phyloP scores from a whole-genome alignment of 37 sponge, comb jelly and placozoan genomes.

The Halisarca cf. caerulea region DNA sequence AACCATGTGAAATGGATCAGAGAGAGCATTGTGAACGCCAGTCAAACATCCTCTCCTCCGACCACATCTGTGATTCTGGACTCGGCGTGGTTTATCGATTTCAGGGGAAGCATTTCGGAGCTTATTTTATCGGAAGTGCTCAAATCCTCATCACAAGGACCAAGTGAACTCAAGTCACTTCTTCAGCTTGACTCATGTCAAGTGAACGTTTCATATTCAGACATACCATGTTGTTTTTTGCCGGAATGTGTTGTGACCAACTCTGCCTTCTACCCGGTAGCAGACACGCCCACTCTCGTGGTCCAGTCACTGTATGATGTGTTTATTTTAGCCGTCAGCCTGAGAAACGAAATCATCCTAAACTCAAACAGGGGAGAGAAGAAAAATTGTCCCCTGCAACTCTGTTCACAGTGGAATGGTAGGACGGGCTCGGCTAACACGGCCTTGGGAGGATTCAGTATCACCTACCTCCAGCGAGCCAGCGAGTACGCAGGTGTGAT shows the following conservation, averaged over 20 bases:
- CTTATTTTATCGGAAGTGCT: too few relatives aligned
- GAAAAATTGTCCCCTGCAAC: background rate
- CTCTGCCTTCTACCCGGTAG: constrained; percentile 25
- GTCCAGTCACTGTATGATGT: constrained; percentile 68
- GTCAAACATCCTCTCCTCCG: too few relatives aligned
- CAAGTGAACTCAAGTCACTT: too few relatives aligned
- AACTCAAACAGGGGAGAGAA: background rate
- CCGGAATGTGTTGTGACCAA: constrained; percentile 53
- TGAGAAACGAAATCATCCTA: background rate
- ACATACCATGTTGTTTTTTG: constrained; percentile 39
- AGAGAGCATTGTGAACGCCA: background rate
- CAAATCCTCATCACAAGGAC: too few relatives aligned
- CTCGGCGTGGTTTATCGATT: constrained; percentile 91
- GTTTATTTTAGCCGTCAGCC: constrained; percentile 43
- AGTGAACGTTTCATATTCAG: too few relatives aligned
- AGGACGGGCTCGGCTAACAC: too few relatives aligned
- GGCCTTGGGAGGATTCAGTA: background rate
- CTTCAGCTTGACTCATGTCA: too few relatives aligned
- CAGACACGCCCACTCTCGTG: constrained; percentile 43
- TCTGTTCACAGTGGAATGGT: background rate
- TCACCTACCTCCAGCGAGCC: constrained; percentile 4
- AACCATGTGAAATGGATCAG: constrained; percentile 67
- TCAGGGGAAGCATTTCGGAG: constrained; percentile 46
- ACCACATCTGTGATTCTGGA: constrained; percentile 65
- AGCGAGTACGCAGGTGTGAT: constrained; percentile 87